Evolutionary conservation across 2,797 vertebrate species (phyloP).

Genomic region (Hylomyscus alleni): DNA sequence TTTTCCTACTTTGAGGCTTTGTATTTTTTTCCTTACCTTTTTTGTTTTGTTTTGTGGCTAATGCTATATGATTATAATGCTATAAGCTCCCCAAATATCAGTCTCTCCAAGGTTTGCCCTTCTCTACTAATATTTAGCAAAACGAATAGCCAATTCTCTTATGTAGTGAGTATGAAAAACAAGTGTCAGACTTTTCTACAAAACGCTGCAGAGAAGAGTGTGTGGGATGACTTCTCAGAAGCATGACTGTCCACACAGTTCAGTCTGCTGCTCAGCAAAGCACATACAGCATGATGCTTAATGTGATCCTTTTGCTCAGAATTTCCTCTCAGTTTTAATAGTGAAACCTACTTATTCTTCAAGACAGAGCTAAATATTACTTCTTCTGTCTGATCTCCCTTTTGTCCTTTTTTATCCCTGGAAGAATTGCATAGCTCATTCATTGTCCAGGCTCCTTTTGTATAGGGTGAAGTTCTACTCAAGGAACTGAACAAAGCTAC

Average conservation of each 20-base stretch:
- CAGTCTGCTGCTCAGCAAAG: not conserved
- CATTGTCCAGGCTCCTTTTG: not conserved
- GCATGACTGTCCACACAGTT: not conserved
- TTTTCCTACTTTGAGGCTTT: not conserved
- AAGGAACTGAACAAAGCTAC: not conserved
- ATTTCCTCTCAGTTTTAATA: not conserved
- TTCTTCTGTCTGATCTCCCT: not conserved
- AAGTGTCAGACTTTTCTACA: not conserved
- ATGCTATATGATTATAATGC: not conserved
- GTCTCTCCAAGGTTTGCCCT: not conserved
- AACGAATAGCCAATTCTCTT: not conserved
- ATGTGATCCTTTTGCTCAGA: not conserved
- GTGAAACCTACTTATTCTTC: not conserved
- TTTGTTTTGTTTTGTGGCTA: slow-evolving; percentile 20
- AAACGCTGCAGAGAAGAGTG: not conserved
- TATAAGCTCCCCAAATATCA: not conserved
- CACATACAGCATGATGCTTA: slow-evolving; percentile 2
- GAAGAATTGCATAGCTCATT: not conserved
- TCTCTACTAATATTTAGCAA: not conserved
- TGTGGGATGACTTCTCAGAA: not conserved
- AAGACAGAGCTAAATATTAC: slow-evolving; percentile 1
- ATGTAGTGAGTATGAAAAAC: not conserved
- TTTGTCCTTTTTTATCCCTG: not conserved
- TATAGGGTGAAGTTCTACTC: not conserved
- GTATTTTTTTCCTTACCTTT: not conserved